Percentiles rank a stretch among this genome's conserved stretches.
Evolutionary conservation across 2,888 invertebrate species (phyloP).

Genomic region (Chesias legatella): DNA sequence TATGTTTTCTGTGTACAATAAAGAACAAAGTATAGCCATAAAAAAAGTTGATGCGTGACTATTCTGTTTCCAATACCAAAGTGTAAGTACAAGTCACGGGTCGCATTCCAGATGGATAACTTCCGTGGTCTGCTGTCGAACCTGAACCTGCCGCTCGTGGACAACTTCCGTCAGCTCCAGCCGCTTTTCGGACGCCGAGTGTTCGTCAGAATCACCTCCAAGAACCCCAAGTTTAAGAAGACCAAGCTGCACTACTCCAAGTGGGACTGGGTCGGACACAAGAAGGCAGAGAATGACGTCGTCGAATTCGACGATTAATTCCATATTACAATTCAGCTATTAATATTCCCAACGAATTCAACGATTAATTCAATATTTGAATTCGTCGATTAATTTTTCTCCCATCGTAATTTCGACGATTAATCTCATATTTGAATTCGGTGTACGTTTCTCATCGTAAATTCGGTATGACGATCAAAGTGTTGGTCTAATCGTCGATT

Average conservation of each 20-base stretch:
- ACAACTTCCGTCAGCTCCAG: constrained; percentile 85
- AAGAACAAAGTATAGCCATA: too few species aligned
- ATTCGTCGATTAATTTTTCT: constrained; percentile 19
- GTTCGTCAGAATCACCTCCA: constrained; percentile 82
- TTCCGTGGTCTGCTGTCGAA: constrained; percentile 83
- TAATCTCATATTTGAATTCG: too few species aligned
- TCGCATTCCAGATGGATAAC: constrained; percentile 77
- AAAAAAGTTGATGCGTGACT: too few species aligned
- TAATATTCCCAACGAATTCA: not conserved
- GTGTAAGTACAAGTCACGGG: too few species aligned
- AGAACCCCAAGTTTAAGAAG: constrained; percentile 79
- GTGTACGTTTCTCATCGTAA: too few species aligned
- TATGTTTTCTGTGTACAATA: too few species aligned
- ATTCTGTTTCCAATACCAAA: too few species aligned
- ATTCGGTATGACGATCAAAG: too few species aligned
- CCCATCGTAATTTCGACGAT: constrained; percentile 6
- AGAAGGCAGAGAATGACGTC: constrained; percentile 72
- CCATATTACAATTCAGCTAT: constrained; percentile 18
- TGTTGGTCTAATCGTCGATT: too few species aligned
- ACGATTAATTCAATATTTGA: constrained; percentile 9
- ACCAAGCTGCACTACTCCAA: constrained; percentile 81
- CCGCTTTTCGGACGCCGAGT: constrained; percentile 84
- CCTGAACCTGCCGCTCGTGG: constrained; percentile 82
- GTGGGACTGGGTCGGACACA: constrained; percentile 83
- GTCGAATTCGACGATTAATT: constrained; percentile 68